Evolutionary conservation across 2,888 invertebrate species (phyloP).

Genomic region (Cosmia pyralina): DNA sequence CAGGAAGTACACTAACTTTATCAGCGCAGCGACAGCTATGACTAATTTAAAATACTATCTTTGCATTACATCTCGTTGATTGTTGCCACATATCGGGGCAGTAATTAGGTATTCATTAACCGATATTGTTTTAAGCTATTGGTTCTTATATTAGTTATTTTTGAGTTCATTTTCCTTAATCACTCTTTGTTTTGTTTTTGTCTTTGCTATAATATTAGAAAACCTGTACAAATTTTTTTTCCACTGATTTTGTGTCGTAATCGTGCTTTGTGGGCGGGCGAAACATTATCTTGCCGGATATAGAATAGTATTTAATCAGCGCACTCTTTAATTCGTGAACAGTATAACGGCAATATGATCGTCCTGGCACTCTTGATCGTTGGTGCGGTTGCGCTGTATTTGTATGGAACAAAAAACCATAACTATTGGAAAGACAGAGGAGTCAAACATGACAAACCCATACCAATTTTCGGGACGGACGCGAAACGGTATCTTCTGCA

Average conservation of each 20-base stretch:
- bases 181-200: constrained; percentile 14
- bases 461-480: constrained; percentile 77
- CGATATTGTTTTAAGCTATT: not conserved
- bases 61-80: constrained; percentile 51
- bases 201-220: constrained; percentile 31
- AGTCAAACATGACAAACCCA: constrained; percentile 75
- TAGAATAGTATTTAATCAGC: constrained; percentile 51
- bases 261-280: constrained; percentile 27
- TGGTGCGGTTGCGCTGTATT: constrained; percentile 67
- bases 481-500: constrained; percentile 68
- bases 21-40: constrained; percentile 7
- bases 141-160: constrained; percentile 6
- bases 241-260: constrained; percentile 25
- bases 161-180: constrained; percentile 36
- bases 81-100: constrained; percentile 23
- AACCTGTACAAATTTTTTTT: constrained; percentile 22
- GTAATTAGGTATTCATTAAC: constrained; percentile 21
- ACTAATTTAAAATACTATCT: constrained; percentile 46
- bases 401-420: constrained; percentile 72
- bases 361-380: constrained; percentile 57
- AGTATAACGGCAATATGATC: constrained; percentile 54
- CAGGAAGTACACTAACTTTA: not conserved
- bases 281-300: constrained; percentile 47
- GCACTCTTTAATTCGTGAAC: constrained; percentile 5
- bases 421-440: constrained; percentile 76